Conservation (phyloP, 2,888 invertebrate species). For the Baccha elongata region DNA sequence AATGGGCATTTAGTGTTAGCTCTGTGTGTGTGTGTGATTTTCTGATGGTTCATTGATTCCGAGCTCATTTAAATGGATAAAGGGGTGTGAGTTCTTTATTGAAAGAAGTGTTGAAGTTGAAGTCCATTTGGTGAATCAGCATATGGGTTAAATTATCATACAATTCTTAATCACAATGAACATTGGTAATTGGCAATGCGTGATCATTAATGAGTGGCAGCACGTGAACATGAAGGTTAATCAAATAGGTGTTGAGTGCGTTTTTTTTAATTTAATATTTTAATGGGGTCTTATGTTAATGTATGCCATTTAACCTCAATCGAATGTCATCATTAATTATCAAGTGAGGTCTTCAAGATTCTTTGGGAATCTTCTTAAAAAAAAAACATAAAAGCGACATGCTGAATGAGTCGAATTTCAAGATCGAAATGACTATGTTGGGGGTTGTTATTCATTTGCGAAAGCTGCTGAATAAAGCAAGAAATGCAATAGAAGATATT, state of each 20-base stretch:
- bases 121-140: conserved; percentile 13
- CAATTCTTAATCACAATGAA: conserved; percentile 7
- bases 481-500: too few species aligned
- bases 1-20: conserved; percentile 59
- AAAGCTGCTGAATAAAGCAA: too few species aligned
- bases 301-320: conserved; percentile 20
- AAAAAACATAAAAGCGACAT: too few species aligned
- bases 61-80: conserved; percentile 18
- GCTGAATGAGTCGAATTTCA: too few species aligned
- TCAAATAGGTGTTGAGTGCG: conserved; percentile 18
- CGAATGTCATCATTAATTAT: conserved; percentile 1
- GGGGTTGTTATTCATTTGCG: too few species aligned
- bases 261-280: background rate
- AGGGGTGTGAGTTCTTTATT: background rate
- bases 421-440: too few species aligned
- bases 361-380: background rate
- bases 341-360: conserved; percentile 1
- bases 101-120: conserved; percentile 6
- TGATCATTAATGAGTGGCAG: conserved; percentile 29
- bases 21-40: conserved; percentile 12
- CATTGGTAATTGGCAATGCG: conserved; percentile 36
- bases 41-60: conserved; percentile 51
- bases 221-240: conserved; percentile 34
- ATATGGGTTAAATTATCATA: conserved; percentile 22
- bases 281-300: conserved; percentile 23